Percentiles rank a stretch among this genome's conserved stretches.
Conservation (phyloP, 2,888 invertebrate genomes). For the Aspidapion aeneum region DNA sequence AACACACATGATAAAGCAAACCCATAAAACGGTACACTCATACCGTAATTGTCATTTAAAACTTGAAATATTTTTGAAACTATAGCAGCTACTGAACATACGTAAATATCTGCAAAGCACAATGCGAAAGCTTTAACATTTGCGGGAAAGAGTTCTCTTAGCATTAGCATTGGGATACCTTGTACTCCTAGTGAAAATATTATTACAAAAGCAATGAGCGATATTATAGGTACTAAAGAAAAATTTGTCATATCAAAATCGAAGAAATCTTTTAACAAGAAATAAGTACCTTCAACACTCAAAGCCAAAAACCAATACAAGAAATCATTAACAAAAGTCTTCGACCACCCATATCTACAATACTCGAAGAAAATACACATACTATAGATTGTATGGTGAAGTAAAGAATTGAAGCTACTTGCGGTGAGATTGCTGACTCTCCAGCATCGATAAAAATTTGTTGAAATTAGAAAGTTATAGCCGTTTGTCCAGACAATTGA, state of each 20-base stretch:
- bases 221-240: slow-evolving; percentile 48
- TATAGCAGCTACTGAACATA: slow-evolving; percentile 48
- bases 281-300: slow-evolving; percentile 48
- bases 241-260: slow-evolving; percentile 41
- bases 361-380: too few relatives aligned
- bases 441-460: too few relatives aligned
- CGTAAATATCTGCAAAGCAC: slow-evolving; percentile 53
- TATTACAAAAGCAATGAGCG: slow-evolving; percentile 50
- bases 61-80: slow-evolving; percentile 50
- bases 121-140: slow-evolving; percentile 56
- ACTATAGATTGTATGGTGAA: too few relatives aligned
- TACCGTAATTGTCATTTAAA: slow-evolving; percentile 55
- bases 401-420: too few relatives aligned
- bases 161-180: slow-evolving; percentile 51
- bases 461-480: too few relatives aligned
- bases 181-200: slow-evolving; percentile 53
- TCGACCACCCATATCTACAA: too few relatives aligned
- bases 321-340: too few relatives aligned
- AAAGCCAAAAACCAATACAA: slow-evolving; percentile 47
- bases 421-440: too few relatives aligned
- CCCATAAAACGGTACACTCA: slow-evolving; percentile 63
- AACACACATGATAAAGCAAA: slow-evolving; percentile 58
- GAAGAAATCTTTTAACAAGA: slow-evolving; percentile 46
- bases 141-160: slow-evolving; percentile 55
- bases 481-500: too few relatives aligned